Base-by-base conservation (phyloP, 2,888 invertebrate species). In the Acanthacorydalis orientalis region DNA sequence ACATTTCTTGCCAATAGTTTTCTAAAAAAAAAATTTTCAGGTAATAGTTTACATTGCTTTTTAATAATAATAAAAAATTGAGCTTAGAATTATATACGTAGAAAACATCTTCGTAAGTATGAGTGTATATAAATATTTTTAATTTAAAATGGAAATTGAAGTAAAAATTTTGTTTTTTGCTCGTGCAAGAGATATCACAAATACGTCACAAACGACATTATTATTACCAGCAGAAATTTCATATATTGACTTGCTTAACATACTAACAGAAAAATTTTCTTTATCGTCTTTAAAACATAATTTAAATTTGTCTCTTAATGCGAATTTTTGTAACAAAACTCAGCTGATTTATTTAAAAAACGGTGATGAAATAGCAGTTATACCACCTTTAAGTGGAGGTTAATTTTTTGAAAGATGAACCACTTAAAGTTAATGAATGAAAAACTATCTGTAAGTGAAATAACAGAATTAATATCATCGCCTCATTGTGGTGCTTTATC, bases 331-430 rank as follows among this genome's bases (percentile, higher is more conserved):
- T 51, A 66, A 73, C 12, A 65, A 69, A 48, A 67, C 73, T 2
- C 67, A 71, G 34, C 63, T 68, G 35, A 63, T 86, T 37, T 60
- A 67, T 16, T 64, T 89, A 7, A 71, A 70, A 37, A 69, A 76
- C 31, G 78, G 75, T 51, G 92, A 93, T 70, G 84, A 80, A 64
- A 74, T 95, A 51, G 95, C 93, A 51, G 74, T 95, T 11, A 93
- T 96, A 59, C 95, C 95, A 46, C 95, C 95, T 0, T 71, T 96
- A 45, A 93, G 93, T 67, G 93, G 93, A 57, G 95, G 95, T 57
- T 85, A 75, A 69, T 48, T 6, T 33, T 34, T 43, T 31, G 16
- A 39, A 54, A 54, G 37, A 86, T 83, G 79, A 79, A 89, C 68
- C 70, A 76, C 54, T 57, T 88, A 14, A 75, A 81, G 59, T 61